Base-by-base conservation (phyloP, 2,797 vertebrate genomes). In the Helostoma temminkii region DNA sequence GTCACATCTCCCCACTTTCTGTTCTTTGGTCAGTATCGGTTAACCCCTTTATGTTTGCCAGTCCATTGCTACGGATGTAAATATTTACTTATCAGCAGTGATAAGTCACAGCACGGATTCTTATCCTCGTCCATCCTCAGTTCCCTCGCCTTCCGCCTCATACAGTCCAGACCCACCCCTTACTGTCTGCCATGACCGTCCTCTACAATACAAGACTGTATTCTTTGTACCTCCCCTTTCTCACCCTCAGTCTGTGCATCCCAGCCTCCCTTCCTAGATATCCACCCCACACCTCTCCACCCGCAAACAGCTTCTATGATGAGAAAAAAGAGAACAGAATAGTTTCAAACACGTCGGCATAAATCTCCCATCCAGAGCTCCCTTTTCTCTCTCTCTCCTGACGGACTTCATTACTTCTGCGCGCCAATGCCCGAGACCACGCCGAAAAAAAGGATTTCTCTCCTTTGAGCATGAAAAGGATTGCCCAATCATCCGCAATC, bases 391-490 rank as follows among this genome's bases (percentile, higher is more conserved):
- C 65, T 71, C 4, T 48, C 76, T 78, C 76, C 81, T 81, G 76
- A 88, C 88, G 91, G 88, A 91, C 87, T 90, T 89, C 84, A 77
- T 84, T 32, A 88, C 87, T 89, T 88, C 72, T 78, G 76, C 76
- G 82, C 84, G 79, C 83, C 89, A 85, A 96, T 96, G 96, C 92
- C 92, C 88, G 91, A 93, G 88, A 94, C 92, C 92, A 91, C 93
- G 90, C 92, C 92, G 93, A 93, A 87, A 80, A 92, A 87, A 84
- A 93, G 95, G 95, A 95, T 95, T 95, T 91, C 92, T 88, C 88
- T 82, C 94, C 94, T 95, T 85, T 93, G 96, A 97, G 97, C 93
- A 98, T 98, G 96, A 97, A 94, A 96, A 96, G 95, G 95, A 95
- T 95, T 95, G 96, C 94, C 94, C 95, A 93, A 94, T 93, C 94